Percentiles rank a stretch among this genome's conserved stretches.
phyloP scores from a whole-genome alignment of 1,140 invertebrate species.

The Portunus trituberculatus region DNA sequence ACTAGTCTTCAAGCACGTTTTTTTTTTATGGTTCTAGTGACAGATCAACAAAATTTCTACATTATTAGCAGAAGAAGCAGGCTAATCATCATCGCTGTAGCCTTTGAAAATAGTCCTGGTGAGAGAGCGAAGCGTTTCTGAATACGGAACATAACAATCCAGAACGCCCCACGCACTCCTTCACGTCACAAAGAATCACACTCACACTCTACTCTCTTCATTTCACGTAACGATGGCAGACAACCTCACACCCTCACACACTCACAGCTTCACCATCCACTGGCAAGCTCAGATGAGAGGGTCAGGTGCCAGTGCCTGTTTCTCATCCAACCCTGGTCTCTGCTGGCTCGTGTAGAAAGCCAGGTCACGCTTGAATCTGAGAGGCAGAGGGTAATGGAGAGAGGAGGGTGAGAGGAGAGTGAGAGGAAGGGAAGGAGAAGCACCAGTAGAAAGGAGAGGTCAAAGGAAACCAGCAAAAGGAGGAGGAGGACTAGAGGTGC shows the following conservation, averaged over 20 bases:
- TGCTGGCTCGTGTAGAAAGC: not conserved
- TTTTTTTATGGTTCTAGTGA: too few species aligned
- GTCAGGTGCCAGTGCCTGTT: not conserved
- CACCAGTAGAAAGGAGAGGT: not conserved
- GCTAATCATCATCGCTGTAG: too few species aligned
- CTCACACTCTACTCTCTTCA: not conserved
- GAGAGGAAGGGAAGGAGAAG: not conserved
- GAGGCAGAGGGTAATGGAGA: not conserved
- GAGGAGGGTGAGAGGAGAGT: not conserved
- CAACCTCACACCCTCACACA: too few species aligned
- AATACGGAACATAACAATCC: too few species aligned
- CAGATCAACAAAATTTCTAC: too few species aligned
- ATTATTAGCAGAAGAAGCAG: too few species aligned
- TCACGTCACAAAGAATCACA: not conserved
- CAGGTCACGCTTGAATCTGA: conserved; percentile 1
- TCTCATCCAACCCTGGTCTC: not conserved
- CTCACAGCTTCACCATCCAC: not conserved
- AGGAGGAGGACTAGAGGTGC: not conserved
- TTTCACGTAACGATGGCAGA: not conserved
- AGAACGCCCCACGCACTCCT: not conserved
- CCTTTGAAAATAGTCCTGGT: too few species aligned
- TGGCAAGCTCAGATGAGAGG: not conserved
- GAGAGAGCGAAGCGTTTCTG: too few species aligned
- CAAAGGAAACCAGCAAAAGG: not conserved
- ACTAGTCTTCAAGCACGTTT: too few species aligned